A percentile compares a stretch with the other conserved stretches of the same genome.
phyloP scores from a whole-genome alignment of 2,888 invertebrate genomes.

The Agonopterix arenella region DNA sequence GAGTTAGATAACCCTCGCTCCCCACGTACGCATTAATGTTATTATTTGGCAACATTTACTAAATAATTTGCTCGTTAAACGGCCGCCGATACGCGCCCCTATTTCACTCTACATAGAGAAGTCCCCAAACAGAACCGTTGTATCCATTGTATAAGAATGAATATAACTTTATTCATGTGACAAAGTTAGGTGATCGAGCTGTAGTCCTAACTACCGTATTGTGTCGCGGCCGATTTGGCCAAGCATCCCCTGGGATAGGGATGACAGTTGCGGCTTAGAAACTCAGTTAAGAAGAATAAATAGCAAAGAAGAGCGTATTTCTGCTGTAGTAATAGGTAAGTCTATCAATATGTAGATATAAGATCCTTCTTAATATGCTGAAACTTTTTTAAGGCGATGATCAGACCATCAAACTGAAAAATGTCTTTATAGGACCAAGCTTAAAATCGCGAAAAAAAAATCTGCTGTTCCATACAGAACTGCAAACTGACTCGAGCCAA shows the following conservation, averaged over 20 bases:
- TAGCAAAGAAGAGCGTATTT: neutral
- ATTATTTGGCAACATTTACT: conserved; percentile 76
- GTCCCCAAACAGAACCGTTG: no score
- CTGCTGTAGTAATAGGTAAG: no score
- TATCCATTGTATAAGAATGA: no score
- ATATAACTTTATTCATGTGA: no score
- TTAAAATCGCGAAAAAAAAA: no score
- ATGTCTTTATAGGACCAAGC: no score
- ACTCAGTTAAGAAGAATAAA: neutral
- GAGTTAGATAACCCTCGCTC: conserved; percentile 8
- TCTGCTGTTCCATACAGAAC: no score
- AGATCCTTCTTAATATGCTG: no score
- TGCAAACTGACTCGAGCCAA: no score
- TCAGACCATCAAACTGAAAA: no score
- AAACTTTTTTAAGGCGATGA: no score
- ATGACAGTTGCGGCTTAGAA: neutral
- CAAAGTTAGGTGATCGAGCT: neutral
- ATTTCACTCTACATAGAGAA: neutral
- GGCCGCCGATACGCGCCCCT: conserved; percentile 55
- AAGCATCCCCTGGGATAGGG: conserved; percentile 32
- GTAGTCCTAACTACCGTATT: conserved; percentile 66
- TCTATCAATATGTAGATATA: no score
- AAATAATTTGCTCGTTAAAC: conserved; percentile 76
- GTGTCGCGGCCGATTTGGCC: conserved; percentile 45
- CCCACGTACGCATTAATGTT: conserved; percentile 53